Conservation (phyloP, 2,113 vertebrate species). For the Choloepus hoffmanni region DNA sequence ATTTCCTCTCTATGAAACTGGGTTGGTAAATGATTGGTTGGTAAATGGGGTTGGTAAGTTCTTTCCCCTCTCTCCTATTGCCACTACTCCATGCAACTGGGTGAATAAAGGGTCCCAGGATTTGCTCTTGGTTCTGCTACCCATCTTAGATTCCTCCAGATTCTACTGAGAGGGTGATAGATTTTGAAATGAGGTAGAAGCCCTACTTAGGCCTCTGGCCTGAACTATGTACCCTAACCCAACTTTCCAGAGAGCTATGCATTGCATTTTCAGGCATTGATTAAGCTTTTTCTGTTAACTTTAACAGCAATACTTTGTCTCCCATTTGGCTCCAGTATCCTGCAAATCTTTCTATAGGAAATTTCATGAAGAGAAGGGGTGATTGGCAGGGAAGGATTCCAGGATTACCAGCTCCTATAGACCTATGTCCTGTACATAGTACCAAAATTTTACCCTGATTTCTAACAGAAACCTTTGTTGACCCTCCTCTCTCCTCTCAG, state of each 20-base stretch:
- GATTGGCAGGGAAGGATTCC: background rate
- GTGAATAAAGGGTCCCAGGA: background rate
- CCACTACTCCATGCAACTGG: background rate
- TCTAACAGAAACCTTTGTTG: background rate
- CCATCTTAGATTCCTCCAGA: background rate
- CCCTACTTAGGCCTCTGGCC: background rate
- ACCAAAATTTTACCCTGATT: background rate
- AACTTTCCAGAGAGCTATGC: background rate
- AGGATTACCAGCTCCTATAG: background rate
- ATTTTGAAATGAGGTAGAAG: background rate
- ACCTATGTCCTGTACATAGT: background rate
- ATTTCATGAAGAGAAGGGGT: background rate
- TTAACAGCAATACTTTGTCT: background rate
- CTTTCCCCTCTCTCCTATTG: background rate
- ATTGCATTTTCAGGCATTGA: background rate
- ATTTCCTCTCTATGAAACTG: conserved; percentile 1
- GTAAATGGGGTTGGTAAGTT: background rate
- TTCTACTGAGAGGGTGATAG: background rate
- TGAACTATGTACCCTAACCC: background rate
- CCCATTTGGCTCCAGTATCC: background rate
- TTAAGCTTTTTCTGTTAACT: background rate
- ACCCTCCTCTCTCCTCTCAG: background rate
- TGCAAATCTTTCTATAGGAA: conserved; percentile 29
- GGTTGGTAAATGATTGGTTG: background rate
- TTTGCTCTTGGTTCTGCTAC: background rate